These are phyloP conservation scores for Myripristis jacobus DNA, from an alignment of 2,797 vertebrate species.

Conservation along the genomic window DNA sequence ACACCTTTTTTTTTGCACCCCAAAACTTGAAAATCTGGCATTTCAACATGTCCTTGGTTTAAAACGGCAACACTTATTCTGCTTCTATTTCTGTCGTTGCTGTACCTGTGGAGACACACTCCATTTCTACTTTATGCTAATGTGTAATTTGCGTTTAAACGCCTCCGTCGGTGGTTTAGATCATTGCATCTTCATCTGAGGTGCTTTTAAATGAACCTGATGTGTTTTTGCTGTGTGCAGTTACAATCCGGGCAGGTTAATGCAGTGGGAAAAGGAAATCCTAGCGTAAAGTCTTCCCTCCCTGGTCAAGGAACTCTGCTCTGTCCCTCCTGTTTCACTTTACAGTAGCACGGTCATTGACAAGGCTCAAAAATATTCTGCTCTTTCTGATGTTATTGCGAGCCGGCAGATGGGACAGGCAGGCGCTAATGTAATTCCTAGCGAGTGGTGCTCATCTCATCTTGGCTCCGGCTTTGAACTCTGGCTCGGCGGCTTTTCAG, in stretches of 20 bases:
- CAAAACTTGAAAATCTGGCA: too few species aligned
- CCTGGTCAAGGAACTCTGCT: constrained; percentile 1
- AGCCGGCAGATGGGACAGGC: constrained; percentile 60
- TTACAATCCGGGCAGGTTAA: constrained; percentile 37
- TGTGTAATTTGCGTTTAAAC: too few species aligned
- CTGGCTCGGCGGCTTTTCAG: constrained; percentile 62
- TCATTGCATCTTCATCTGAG: too few species aligned
- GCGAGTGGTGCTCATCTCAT: constrained; percentile 75
- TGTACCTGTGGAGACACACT: background rate
- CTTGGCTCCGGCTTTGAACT: constrained; percentile 80
- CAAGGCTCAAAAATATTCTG: constrained; percentile 47
- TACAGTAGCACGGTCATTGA: constrained; percentile 12
- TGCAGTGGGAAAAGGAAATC: constrained; percentile 26
- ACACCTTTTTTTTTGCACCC: too few species aligned
- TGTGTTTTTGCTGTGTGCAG: constrained; percentile 7
- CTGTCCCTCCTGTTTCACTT: constrained; percentile 28
- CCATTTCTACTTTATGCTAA: background rate
- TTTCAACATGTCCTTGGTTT: too few species aligned
- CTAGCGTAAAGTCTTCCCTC: constrained; percentile 12
- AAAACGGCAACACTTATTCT: background rate
- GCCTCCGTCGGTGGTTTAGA: too few species aligned
- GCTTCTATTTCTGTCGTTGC: background rate
- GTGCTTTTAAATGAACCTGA: too few species aligned
- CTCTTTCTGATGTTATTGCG: constrained; percentile 63
- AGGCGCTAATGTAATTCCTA: constrained; percentile 76